Evolutionary conservation across 2,888 invertebrate genomes (phyloP).

Genomic region (Agrochola lychnidis): DNA sequence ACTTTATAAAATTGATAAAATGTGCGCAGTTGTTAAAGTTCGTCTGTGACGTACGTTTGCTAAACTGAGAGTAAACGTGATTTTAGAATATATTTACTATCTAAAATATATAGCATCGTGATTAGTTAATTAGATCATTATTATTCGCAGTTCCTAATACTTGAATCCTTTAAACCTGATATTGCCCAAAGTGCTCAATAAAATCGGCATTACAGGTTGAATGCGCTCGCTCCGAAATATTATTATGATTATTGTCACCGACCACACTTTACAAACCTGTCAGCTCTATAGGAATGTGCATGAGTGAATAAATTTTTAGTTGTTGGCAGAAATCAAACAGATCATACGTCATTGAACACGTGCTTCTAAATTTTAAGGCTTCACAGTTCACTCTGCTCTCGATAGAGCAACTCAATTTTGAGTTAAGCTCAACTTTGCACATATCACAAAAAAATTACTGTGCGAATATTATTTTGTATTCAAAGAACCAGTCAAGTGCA

Average conservation of each 20-base stretch:
- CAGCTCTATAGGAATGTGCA: slow-evolving; percentile 4
- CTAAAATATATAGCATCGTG: slow-evolving; percentile 7
- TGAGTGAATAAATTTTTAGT: slow-evolving; percentile 18
- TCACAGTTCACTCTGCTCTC: background rate
- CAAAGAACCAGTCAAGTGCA: no score
- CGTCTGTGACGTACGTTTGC: slow-evolving; percentile 43
- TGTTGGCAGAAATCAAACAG: background rate
- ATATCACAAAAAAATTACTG: background rate
- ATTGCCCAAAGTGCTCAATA: background rate
- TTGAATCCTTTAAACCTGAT: slow-evolving; percentile 19
- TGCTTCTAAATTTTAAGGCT: background rate
- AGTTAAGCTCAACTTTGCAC: background rate
- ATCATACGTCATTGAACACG: background rate
- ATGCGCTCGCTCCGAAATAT: background rate
- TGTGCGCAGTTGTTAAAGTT: slow-evolving; percentile 35
- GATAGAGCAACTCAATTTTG: background rate
- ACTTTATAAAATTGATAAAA: slow-evolving; percentile 11
- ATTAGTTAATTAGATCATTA: slow-evolving; percentile 8
- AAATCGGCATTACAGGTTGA: slow-evolving; percentile 1
- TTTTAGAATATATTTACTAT: slow-evolving; percentile 44
- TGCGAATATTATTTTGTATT: background rate
- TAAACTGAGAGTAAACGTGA: slow-evolving; percentile 41
- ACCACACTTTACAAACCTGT: background rate
- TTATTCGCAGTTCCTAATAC: slow-evolving; percentile 7
- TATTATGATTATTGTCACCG: slow-evolving; percentile 7